Evolutionary conservation across 2,113 vertebrate genomes (phyloP).

Genomic region (Thamnaconus septentrionalis): DNA sequence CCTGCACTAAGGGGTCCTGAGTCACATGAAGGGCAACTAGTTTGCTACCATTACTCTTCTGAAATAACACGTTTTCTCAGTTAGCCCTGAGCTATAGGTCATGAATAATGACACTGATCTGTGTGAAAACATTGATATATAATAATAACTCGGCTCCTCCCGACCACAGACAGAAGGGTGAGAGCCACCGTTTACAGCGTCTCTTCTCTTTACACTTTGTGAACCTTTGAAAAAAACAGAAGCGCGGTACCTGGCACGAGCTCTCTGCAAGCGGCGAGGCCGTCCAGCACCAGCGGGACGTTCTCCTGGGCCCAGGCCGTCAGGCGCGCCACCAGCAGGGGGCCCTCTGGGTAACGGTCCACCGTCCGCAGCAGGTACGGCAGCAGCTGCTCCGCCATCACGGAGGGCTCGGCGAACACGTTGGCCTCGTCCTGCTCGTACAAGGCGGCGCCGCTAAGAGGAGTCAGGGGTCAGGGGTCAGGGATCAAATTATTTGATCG

Average conservation of each 20-base stretch:
- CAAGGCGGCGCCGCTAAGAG: slow-evolving; percentile 73
- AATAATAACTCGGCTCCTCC: too few relatives aligned
- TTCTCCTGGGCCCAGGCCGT: slow-evolving; percentile 70
- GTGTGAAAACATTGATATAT: too few relatives aligned
- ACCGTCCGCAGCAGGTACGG: slow-evolving; percentile 74
- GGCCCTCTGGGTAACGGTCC: slow-evolving; percentile 47
- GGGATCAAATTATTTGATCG: too few relatives aligned
- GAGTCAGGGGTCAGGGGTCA: neutral
- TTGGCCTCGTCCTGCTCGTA: slow-evolving; percentile 87
- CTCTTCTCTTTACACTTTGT: neutral
- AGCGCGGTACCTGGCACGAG: slow-evolving; percentile 70
- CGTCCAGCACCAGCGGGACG: slow-evolving; percentile 38
- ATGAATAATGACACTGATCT: too few relatives aligned
- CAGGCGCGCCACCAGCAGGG: slow-evolving; percentile 41
- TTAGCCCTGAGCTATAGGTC: too few relatives aligned
- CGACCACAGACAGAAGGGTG: too few relatives aligned
- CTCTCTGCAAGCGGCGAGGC: slow-evolving; percentile 66
- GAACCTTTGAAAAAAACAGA: neutral
- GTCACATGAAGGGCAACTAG: too few relatives aligned
- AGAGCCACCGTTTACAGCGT: too few relatives aligned
- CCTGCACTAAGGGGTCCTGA: too few relatives aligned
- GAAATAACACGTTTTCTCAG: too few relatives aligned
- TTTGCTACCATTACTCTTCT: too few relatives aligned
- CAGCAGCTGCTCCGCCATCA: slow-evolving; percentile 74
- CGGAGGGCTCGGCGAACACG: slow-evolving; percentile 80